phyloP scores from a whole-genome alignment of 2,888 invertebrate genomes.

The Serripes groenlandicus region DNA sequence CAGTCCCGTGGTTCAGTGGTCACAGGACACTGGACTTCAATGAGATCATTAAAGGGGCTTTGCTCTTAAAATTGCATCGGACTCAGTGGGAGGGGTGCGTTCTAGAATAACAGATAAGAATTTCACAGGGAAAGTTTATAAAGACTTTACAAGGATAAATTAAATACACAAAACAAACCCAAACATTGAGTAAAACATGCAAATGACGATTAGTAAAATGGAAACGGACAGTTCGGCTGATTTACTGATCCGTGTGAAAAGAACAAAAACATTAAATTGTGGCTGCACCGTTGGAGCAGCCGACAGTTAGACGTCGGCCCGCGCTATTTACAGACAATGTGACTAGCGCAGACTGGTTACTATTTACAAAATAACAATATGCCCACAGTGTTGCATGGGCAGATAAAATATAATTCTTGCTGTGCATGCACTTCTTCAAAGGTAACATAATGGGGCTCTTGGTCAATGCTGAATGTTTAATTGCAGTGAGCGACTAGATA shows the following conservation, averaged over 20 bases:
- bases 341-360: constrained; percentile 5
- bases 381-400: constrained; percentile 23
- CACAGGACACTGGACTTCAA: constrained; percentile 38
- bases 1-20: constrained; percentile 48
- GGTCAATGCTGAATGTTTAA: constrained; percentile 13
- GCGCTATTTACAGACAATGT: constrained; percentile 24
- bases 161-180: constrained; percentile 31
- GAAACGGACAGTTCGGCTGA: constrained; percentile 51
- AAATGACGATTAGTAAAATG: constrained; percentile 44
- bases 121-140: constrained; percentile 32
- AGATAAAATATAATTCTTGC: constrained; percentile 1
- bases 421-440: constrained; percentile 14
- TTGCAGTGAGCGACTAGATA: constrained; percentile 7
- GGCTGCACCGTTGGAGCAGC: constrained; percentile 6
- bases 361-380: constrained; percentile 4
- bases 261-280: constrained; percentile 56
- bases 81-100: constrained; percentile 37
- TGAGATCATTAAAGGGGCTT: constrained; percentile 31
- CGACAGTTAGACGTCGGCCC: constrained; percentile 5
- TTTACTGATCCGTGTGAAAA: constrained; percentile 60
- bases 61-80: constrained; percentile 60
- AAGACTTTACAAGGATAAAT: constrained; percentile 18
- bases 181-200: constrained; percentile 52
- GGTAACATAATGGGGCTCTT: constrained; percentile 13
- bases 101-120: constrained; percentile 30